These are phyloP conservation scores for Platichthys flesus DNA, from an alignment of 2,113 vertebrate species.

Conservation along the genomic window DNA sequence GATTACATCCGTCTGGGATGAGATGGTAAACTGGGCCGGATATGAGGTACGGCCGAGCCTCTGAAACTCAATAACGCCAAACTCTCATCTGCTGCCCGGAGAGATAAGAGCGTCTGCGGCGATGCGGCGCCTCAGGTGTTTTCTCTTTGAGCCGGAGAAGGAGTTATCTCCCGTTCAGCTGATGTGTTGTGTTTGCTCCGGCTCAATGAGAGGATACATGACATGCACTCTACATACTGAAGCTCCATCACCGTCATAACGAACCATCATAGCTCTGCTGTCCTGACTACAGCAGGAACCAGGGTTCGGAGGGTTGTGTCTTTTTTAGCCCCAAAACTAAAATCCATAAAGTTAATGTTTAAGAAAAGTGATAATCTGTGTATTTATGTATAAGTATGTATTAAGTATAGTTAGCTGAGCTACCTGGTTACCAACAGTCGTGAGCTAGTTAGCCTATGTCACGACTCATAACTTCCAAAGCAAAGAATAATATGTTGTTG, in stretches of 20 bases:
- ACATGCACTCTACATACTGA: not conserved
- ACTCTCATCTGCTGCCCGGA: constrained; percentile 60
- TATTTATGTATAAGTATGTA: no score
- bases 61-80: constrained; percentile 70
- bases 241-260: not conserved
- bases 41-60: constrained; percentile 60
- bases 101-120: constrained; percentile 67
- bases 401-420: no score
- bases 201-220: constrained; percentile 23
- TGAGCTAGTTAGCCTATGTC: no score
- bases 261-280: not conserved
- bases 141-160: constrained; percentile 2
- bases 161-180: constrained; percentile 65
- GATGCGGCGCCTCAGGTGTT: constrained; percentile 63
- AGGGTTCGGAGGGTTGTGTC: no score
- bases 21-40: constrained; percentile 69
- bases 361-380: no score
- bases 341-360: no score
- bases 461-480: no score
- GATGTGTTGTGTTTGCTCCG: constrained; percentile 49
- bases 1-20: constrained; percentile 72
- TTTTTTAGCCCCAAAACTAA: no score
- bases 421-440: no score
- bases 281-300: no score
- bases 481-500: no score